Base-by-base conservation (phyloP, 2,797 vertebrate species). In the Scleropages formosus region DNA sequence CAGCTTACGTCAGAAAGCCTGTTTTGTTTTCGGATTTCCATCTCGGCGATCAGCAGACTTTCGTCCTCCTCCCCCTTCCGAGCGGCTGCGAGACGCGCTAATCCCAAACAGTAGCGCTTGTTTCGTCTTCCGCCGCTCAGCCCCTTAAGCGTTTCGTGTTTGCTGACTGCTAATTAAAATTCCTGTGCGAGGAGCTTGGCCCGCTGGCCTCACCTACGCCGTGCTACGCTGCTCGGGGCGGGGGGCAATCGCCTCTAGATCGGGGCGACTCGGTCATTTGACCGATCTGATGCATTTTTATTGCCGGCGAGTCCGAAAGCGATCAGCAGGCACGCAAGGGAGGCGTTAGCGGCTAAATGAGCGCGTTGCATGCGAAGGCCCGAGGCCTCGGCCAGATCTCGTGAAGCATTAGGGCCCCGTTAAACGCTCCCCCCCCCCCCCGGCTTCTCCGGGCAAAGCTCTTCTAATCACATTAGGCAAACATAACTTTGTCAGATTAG, bases 291-390 rank as follows among this genome's bases (percentile, higher is more conserved):
- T 88, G 88, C 79, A 79, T 82, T 89, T 85, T 76, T 80, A 81
- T 82, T 76, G 62, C 80, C 77, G 72, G 75, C 49, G 58, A 31
- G 75, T 76, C 60, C 65, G 82, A 81, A 93, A 92, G 92, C 90
- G 87, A 91, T 71, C 31, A 63, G 81, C 60, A 89, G 83, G 90
- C 93, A 95, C 78, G 90, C 91, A 92, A 94, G 77, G 66, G 9
- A 82, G 79, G 85, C 81, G 85, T 92, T 91, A 93, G 82, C 0
- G 65, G 77, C 74, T 75, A 75, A 91, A 89, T 91, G 91, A 90
- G 83, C 81, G 80, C 82, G 74, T 86, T 88, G 89, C 91, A 88
- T 90, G 89, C 90, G 88, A 92, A 88, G 74, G 73, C 79, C 83
- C 69, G 78, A 84, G 84, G 76, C 79, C 85, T 74, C 75, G 80